Evolutionary conservation across 2,113 vertebrate species (phyloP), one percentile per base, ranked within the genome.

Genomic region (Candoia aspera): DNA sequence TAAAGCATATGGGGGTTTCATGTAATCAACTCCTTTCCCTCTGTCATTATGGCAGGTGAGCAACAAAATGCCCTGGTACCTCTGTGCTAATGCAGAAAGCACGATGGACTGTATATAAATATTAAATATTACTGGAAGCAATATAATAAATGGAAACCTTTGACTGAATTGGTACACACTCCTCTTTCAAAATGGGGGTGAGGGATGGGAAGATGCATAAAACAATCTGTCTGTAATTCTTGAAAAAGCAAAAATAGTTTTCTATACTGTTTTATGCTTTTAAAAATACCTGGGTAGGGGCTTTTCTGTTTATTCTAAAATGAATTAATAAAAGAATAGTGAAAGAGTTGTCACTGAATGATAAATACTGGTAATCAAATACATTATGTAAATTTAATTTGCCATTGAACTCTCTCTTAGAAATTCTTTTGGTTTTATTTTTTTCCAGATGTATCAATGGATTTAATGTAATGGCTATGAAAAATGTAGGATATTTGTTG

Each of bases 301-400:
- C 24, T 79, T 21, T 57, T 46, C 89, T 95, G 94, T 94, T 95
- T 92, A 90, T 97, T 96, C 94, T 93, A 95, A 91, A 96, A 96
- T 96, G 93, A 93, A 94, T 94, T 17, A 97, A 96, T 96, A 95
- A 96, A 97, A 97, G 96, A 95, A 96, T 95, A 96, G 96, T 95
- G 95, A 96, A 95, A 95, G 93, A 94, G 97, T 92, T 96, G 93
- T 92, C 96, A 95, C 93, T 95, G 95, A 95, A 95, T 96, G 96
- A 91, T 96, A 95, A 96, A 96, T 96, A 85, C 92, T 94, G 94
- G 94, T 96, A 97, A 96, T 96, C 73, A 21, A 79, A 42, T 79
- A 79, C 17, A 42, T 79, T 79, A 21, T 79, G 33, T 9, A 37
- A 2, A 37, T 37, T 79, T 37, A 37, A 79, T 79, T 79, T 37